A percentile compares a stretch with the other conserved stretches of the same genome.
These are phyloP conservation scores for Eremophila alpestris DNA, from an alignment of 2,797 vertebrate species.

Conservation along the genomic window DNA sequence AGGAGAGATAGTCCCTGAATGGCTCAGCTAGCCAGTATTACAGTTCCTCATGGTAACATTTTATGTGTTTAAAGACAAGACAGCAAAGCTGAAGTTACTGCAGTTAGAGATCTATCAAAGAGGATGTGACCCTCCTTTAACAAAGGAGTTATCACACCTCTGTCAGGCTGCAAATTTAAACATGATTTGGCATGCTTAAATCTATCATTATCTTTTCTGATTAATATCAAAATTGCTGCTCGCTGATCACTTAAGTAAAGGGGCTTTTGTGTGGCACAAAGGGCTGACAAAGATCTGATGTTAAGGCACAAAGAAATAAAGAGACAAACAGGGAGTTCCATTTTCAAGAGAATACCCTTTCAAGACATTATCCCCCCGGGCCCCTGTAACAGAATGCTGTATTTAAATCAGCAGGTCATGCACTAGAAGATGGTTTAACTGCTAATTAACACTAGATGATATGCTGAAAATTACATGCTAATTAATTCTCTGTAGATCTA, in stretches of 20 bases:
- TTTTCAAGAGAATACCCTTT: slow-evolving; percentile 47
- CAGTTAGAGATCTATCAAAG: background rate
- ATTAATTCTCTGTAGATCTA: slow-evolving; percentile 69
- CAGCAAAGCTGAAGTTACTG: background rate
- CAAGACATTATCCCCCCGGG: slow-evolving; percentile 33
- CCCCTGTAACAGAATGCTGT: slow-evolving; percentile 40
- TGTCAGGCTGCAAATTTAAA: background rate
- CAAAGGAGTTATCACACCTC: rapidly evolving
- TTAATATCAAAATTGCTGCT: background rate
- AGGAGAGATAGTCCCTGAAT: background rate
- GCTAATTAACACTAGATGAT: slow-evolving; percentile 72
- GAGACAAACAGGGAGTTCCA: background rate
- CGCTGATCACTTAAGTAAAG: background rate
- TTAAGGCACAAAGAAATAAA: background rate
- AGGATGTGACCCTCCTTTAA: background rate
- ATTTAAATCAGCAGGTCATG: slow-evolving; percentile 70
- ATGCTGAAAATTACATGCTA: slow-evolving; percentile 70
- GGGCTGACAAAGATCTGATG: background rate
- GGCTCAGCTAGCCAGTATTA: background rate
- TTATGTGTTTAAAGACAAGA: background rate
- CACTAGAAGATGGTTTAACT: slow-evolving; percentile 62
- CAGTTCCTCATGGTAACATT: background rate
- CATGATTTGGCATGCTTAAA: background rate
- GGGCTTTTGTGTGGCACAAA: background rate
- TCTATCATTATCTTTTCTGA: background rate